Base-by-base conservation (phyloP, 2,888 invertebrate genomes). In the Macropis europaea region DNA sequence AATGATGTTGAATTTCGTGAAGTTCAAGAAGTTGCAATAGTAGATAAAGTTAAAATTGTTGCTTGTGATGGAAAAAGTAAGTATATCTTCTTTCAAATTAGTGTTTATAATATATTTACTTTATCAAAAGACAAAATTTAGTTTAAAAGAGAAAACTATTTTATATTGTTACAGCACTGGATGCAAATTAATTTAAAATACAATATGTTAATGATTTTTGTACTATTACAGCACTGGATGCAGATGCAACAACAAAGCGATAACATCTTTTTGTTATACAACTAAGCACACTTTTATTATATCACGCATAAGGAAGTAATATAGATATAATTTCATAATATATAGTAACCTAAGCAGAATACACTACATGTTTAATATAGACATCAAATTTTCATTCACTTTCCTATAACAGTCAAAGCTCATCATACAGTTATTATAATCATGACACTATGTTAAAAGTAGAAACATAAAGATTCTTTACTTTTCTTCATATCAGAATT, bases 1-100 rank as follows among this genome's bases (percentile, higher is more conserved):
- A 98, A 98, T 88, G 97, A 99, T 91, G 99, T 99, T 6, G 99
- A 99, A 90, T 99, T 99, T 88, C 93, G 97, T 81, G 99, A 99
- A 90, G 96, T 97, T 0, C 97, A 97, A 87, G 97, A 98, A 89
- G 94, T 97, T 75, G 96, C 96, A 9, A 95, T 95, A 91, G 97
- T 97, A 52, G 97, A 97, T 87, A 97, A 97, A 92, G 97, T 99
- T 11, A 99, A 99, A 92, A 97, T 99, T 90, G 98, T 99, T 53
- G 98, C 98, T 2, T 99, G 98, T 91, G 98, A 99, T 93, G 98
- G 98, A 67, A 97, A 97, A 92, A 96, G 96, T 95, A 89, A 93
- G 93, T 93, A 86, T 7, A 15, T 7, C 0, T 32, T 47, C 4
- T 13, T 28, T 5, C 42, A 17, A 30, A 11, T 1, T 9, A 9